A percentile compares a stretch with the other conserved stretches of the same genome.
phyloP scores from a whole-genome alignment of 2,797 vertebrate genomes.

The Aeoliscus strigatus region DNA sequence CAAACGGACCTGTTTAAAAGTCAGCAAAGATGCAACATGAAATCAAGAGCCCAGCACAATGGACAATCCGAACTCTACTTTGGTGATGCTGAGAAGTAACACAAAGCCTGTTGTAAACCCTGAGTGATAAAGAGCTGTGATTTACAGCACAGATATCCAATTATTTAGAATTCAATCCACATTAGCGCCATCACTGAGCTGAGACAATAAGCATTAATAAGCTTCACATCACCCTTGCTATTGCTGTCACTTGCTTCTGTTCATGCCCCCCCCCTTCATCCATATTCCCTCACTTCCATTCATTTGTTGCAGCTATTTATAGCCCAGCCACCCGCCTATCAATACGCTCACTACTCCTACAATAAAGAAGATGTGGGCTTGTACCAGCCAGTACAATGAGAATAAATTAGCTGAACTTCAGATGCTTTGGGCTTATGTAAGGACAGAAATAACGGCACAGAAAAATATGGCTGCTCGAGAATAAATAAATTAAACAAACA shows the following conservation, averaged over 20 bases:
- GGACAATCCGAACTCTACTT: background rate
- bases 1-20: no score
- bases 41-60: background rate
- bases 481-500: constrained; percentile 6
- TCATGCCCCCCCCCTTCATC: constrained; percentile 34
- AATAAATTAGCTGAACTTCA: constrained; percentile 48
- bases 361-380: constrained; percentile 60
- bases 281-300: constrained; percentile 49
- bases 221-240: constrained; percentile 33
- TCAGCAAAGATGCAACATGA: constrained; percentile 1
- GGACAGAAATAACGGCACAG: constrained; percentile 8
- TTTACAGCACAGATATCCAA: constrained; percentile 33
- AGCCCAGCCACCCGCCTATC: constrained; percentile 57
- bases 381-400: constrained; percentile 40
- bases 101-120: constrained; percentile 5
- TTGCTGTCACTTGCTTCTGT: constrained; percentile 42
- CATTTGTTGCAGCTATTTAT: constrained; percentile 66
- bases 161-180: constrained; percentile 65
- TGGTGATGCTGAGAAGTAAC: constrained; percentile 1
- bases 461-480: constrained; percentile 14
- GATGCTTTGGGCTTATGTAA: constrained; percentile 47
- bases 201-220: constrained; percentile 62
- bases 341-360: constrained; percentile 68
- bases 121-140: constrained; percentile 12
- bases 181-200: constrained; percentile 50